Percentiles rank a stretch among this genome's conserved stretches.
Evolutionary conservation across 2,113 vertebrate genomes (phyloP).

Genomic region (Halichoeres trimaculatus): DNA sequence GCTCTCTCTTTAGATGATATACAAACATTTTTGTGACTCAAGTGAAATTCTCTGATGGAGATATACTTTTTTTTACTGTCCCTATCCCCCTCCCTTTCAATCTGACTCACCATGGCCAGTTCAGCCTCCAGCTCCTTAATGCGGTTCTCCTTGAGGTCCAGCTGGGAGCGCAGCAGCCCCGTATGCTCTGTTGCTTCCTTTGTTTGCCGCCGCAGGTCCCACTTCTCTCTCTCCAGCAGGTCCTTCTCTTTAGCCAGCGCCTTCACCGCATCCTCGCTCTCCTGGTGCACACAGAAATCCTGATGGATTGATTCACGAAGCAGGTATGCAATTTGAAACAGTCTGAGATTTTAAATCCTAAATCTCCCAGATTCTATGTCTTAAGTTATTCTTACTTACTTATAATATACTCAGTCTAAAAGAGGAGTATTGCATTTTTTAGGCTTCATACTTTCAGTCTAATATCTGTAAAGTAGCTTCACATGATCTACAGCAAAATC

Average conservation of each 20-base stretch:
- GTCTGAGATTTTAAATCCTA: not conserved
- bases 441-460: no score
- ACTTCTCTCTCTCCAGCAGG: slow-evolving; percentile 95
- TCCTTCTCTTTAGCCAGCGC: slow-evolving; percentile 96
- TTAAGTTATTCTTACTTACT: not conserved
- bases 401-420: no score
- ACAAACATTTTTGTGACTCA: not conserved
- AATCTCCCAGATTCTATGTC: no score
- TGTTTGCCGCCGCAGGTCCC: slow-evolving; percentile 95
- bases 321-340: not conserved
- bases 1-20: not conserved
- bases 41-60: not conserved
- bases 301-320: slow-evolving; percentile 57
- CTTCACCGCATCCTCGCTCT: slow-evolving; percentile 97
- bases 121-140: slow-evolving; percentile 99
- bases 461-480: no score
- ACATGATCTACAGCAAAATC: no score
- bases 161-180: slow-evolving; percentile 90
- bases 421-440: no score
- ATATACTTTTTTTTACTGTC: not conserved
- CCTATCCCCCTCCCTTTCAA: not conserved
- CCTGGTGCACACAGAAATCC: slow-evolving; percentile 82
- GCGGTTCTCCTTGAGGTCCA: slow-evolving; percentile 98
- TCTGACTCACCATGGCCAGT: slow-evolving; percentile 93
- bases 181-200: slow-evolving; percentile 97